Evolutionary conservation across 2,797 vertebrate species (phyloP), one percentile per base, ranked within the genome.

Genomic region (Hydrocynus forskahlii): DNA sequence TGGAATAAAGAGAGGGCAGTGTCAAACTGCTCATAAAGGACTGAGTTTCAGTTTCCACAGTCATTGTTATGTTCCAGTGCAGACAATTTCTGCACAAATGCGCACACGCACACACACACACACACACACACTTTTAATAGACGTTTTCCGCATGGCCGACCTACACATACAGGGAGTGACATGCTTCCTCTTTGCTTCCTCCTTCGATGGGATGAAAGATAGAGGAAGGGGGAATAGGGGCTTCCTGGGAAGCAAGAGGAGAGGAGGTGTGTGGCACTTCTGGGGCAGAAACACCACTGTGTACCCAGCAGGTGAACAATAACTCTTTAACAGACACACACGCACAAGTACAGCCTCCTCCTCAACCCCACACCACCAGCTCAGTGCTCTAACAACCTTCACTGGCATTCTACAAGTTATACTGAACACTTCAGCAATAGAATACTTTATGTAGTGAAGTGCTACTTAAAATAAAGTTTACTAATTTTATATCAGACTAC

Each of bases 221-320:
- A 88, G 86, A 92, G 93, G 90, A 83, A n/a, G 89, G 87, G 83
- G 79, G 81, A 79, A 83, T 81, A 73, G 35, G 17, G 48, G 43
- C 45, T 80, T 83, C 84, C 83, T 81, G 79, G 76, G 79, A 76
- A 78, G 75, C 25, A 5, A 81, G 59, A 19, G 14, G 60, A 81
- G 64, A 83, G 84, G 84, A 86, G 83, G 89, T 92, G 83, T 89
- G n/a, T n/a, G n/a, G n/a, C n/a, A n/a, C n/a, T n/a, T n/a, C n/a
- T n/a, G n/a, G 88, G 89, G 86, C 87, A 90, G 86, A 91, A 93
- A 93, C 89, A 89, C 89, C 89, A 89, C 88, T 89, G 91, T 64
- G 76, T 82, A 75, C 88, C 75, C 92, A 91, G 92, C 85, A 89
- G 90, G 90, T 87, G 83, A 78, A 89, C 87, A 88, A 84, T 64